Evolutionary conservation across 1,140 invertebrate genomes (phyloP).

Genomic region (Sminthurides bifidus): DNA sequence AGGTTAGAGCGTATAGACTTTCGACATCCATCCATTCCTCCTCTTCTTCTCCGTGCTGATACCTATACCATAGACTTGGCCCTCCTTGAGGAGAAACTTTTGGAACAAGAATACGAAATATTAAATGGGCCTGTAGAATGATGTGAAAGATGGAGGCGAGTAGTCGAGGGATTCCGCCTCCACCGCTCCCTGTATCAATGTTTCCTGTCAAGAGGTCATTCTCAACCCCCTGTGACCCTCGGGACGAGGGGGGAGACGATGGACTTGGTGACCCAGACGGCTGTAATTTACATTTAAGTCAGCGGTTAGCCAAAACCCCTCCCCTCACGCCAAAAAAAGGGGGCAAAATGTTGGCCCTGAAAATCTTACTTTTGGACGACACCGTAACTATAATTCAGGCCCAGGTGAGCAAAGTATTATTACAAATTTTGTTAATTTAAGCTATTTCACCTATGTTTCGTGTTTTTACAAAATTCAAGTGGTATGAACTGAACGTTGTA

Average conservation of each 20-base stretch:
- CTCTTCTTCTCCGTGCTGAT: too few species aligned
- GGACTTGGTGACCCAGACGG: not conserved
- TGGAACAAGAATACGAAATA: too few species aligned
- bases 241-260: not conserved
- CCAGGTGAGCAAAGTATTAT: conserved; percentile 18
- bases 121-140: too few species aligned
- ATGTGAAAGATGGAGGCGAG: conserved; percentile 4
- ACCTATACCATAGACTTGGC: too few species aligned
- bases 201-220: conserved; percentile 19
- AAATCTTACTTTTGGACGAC: conserved; percentile 28
- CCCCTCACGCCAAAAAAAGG: conserved; percentile 15
- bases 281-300: not conserved
- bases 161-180: not conserved
- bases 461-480: too few species aligned
- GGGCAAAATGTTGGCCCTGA: conserved; percentile 22
- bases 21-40: too few species aligned
- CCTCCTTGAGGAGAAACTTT: too few species aligned
- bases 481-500: too few species aligned
- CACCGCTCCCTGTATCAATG: not conserved
- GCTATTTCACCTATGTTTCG: too few species aligned
- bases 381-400: conserved; percentile 30
- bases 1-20: too few species aligned
- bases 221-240: conserved; percentile 15
- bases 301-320: conserved; percentile 17
- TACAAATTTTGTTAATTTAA: too few species aligned